Evolutionary conservation across 2,113 vertebrate species (phyloP).

Genomic region (Gopherus flavomarginatus): DNA sequence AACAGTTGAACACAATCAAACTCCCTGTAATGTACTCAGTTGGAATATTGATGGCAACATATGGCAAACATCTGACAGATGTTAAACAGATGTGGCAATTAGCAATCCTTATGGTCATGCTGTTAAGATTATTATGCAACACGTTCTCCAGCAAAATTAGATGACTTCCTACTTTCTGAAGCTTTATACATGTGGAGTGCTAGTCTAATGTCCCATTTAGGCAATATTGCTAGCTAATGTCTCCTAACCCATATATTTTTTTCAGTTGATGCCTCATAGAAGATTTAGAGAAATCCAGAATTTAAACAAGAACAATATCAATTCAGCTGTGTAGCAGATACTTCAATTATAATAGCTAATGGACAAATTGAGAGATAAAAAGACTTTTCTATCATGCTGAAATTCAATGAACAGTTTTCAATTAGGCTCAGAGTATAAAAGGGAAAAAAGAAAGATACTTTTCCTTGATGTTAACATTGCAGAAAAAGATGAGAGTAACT

Average conservation of each 20-base stretch:
- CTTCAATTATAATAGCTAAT: constrained; percentile 87
- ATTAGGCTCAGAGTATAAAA: constrained; percentile 84
- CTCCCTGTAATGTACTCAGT: constrained; percentile 76
- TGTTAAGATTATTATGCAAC: constrained; percentile 79
- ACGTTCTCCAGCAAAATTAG: constrained; percentile 74
- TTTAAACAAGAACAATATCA: constrained; percentile 85
- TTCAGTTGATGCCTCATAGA: constrained; percentile 72
- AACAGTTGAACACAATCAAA: constrained; percentile 81
- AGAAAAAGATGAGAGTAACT: constrained; percentile 84
- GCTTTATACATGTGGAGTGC: constrained; percentile 55
- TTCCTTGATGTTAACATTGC: constrained; percentile 86
- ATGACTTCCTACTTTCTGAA: constrained; percentile 65
- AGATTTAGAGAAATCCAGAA: constrained; percentile 80
- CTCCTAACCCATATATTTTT: constrained; percentile 26
- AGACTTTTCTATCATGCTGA: constrained; percentile 85
- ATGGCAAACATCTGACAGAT: constrained; percentile 87
- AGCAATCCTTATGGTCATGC: constrained; percentile 86
- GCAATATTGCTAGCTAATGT: not conserved
- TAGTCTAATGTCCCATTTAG: constrained; percentile 31
- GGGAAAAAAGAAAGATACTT: constrained; percentile 78
- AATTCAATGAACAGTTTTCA: constrained; percentile 89
- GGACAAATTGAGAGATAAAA: constrained; percentile 89
- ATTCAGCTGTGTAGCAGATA: constrained; percentile 81
- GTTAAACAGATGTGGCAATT: constrained; percentile 89
- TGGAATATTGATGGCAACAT: constrained; percentile 83